phyloP scores from a whole-genome alignment of 1,140 invertebrate species.

The Caenorhabditis tropicalis region DNA sequence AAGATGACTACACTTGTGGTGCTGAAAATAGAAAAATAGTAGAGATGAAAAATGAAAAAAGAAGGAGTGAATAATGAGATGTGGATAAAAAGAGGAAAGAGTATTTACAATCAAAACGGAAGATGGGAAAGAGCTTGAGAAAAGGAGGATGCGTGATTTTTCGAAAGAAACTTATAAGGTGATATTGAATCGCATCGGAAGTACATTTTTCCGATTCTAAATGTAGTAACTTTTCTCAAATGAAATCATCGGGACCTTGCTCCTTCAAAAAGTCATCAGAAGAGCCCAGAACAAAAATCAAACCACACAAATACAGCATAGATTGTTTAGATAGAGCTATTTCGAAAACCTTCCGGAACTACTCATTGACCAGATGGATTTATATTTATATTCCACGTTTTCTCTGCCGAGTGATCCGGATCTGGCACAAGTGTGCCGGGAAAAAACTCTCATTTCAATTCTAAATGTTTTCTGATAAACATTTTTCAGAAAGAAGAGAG shows the following conservation, averaged over 20 bases:
- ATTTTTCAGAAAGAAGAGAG: not conserved
- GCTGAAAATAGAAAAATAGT: not conserved
- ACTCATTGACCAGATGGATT: conserved; percentile 32
- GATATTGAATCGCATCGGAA: conserved; percentile 6
- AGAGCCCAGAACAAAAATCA: not conserved
- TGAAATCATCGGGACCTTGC: not conserved
- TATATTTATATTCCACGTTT: not conserved
- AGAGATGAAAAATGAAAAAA: not conserved
- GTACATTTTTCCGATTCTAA: not conserved
- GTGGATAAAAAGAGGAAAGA: not conserved
- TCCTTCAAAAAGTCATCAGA: too few relatives aligned
- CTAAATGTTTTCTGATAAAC: not conserved
- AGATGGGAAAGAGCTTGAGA: not conserved
- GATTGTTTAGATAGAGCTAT: not conserved
- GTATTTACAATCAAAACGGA: not conserved
- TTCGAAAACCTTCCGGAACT: not conserved
- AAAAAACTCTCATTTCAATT: not conserved
- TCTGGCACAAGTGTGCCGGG: not conserved
- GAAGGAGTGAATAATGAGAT: not conserved
- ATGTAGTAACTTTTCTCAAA: not conserved
- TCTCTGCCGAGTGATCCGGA: not conserved
- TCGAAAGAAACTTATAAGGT: not conserved
- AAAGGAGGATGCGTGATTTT: conserved; percentile 16
- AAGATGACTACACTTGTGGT: not conserved
- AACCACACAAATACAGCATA: not conserved